Conservation (phyloP, 2,888 invertebrate species). For the Achlya flavicornis region DNA sequence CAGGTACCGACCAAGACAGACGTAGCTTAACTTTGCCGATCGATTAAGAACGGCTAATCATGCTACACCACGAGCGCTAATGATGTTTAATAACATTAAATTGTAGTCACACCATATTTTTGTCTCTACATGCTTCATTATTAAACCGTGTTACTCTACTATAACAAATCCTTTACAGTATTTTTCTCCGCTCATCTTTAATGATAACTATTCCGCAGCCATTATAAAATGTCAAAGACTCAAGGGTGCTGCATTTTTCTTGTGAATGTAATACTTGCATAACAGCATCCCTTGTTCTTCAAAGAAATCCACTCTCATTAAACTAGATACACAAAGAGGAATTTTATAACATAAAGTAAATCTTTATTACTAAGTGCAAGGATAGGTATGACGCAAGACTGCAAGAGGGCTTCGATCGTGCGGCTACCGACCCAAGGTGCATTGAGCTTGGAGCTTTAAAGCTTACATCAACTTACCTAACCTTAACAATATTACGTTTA, state of each 20-base stretch:
- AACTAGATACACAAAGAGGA: slow-evolving; percentile 33
- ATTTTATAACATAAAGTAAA: slow-evolving; percentile 41
- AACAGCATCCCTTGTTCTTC: slow-evolving; percentile 5
- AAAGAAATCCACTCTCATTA: slow-evolving; percentile 26
- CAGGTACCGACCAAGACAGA: too few relatives aligned
- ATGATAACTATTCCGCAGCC: too few relatives aligned
- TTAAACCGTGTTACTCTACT: too few relatives aligned
- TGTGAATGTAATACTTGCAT: background rate
- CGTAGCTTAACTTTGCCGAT: too few relatives aligned
- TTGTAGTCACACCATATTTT: too few relatives aligned
- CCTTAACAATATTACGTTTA: slow-evolving; percentile 6
- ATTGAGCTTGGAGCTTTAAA: slow-evolving; percentile 27
- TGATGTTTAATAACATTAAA: too few relatives aligned
- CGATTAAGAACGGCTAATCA: too few relatives aligned
- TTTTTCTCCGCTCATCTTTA: background rate
- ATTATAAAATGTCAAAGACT: background rate
- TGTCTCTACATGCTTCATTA: too few relatives aligned
- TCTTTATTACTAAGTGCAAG: slow-evolving; percentile 24
- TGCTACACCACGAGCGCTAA: too few relatives aligned
- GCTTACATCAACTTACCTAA: slow-evolving; percentile 20
- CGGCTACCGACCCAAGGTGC: slow-evolving; percentile 44
- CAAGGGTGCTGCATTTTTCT: background rate
- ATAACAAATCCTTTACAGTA: too few relatives aligned
- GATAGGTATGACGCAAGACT: slow-evolving; percentile 13
- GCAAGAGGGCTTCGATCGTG: slow-evolving; percentile 41